Evolutionary conservation across 2,113 vertebrate species (phyloP), one percentile per base, ranked within the genome.

Genomic region (Gorsachius goisagi): DNA sequence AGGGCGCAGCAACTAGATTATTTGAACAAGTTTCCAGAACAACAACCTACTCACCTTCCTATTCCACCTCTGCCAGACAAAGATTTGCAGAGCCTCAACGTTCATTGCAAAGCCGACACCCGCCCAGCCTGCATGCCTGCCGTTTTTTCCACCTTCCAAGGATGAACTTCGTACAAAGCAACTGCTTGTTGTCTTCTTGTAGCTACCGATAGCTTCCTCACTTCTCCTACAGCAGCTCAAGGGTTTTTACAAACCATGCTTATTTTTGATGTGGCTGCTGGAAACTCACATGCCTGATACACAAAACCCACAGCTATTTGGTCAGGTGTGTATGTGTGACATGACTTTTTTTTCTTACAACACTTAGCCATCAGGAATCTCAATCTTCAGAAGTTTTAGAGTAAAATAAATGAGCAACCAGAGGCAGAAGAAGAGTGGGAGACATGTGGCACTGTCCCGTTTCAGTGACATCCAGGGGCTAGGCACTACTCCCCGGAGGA

Each of bases 1-100:
- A 80, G 44, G 32, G 30, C 37, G 28, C 66, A 81, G 28, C 60
- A 79, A 69, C 55, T 33, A 64, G 17, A 75, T 50, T 28, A 80
- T 71, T 80, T 80, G 41, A 80, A 81, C 13, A 68, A 64, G 22
- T 77, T 95, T 89, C 79, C 83, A 87, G 47, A 88, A 89, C 35
- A 86, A 69, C 45, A 9, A 23, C 37, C n/a, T 87, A 37, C 49
- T 41, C 8, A 33, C 55, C 50, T 62, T 83, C 24, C 37, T 63
- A 3, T 52, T 68, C 49, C 76, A 30, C 27, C 37, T 83, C 55
- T 88, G 59, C 19, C 68, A 81, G 30, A 90, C 11, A 82, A 78
- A 69, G 67, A 81, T 49, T 15, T 67, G 27, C 28, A 59, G n/a
- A 85, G 12, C 28, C 37, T 63, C 58, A 50, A 55, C 26, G 50